These are phyloP conservation scores for Erebia epiphron DNA, from an alignment of 2,888 invertebrate genomes.

Conservation along the genomic window DNA sequence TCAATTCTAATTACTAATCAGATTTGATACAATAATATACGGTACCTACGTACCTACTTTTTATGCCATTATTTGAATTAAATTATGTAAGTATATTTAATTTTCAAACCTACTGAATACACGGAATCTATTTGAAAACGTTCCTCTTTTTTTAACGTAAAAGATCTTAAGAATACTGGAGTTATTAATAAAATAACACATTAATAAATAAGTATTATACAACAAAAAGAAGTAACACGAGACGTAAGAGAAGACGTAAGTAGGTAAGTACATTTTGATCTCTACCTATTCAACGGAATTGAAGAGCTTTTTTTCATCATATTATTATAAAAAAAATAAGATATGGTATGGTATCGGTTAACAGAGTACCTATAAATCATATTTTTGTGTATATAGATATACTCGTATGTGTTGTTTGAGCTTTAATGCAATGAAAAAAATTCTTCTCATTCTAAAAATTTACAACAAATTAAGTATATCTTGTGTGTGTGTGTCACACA, in stretches of 20 bases:
- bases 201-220: background rate
- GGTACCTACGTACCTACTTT: conserved; percentile 37
- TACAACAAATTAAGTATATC: background rate
- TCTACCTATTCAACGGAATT: conserved; percentile 12
- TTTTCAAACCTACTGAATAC: conserved; percentile 14
- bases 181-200: background rate
- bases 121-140: background rate
- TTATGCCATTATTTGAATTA: conserved; percentile 24
- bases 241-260: no score
- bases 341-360: background rate
- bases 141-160: conserved; percentile 13
- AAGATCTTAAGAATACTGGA: conserved; percentile 3
- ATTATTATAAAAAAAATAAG: no score
- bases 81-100: conserved; percentile 16
- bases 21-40: conserved; percentile 48
- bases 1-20: conserved; percentile 66
- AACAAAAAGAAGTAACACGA: background rate
- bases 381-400: background rate
- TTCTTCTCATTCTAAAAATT: background rate
- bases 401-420: no score
- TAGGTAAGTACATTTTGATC: background rate
- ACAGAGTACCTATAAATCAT: background rate
- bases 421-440: background rate
- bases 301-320: no score
- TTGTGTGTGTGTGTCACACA: background rate